Percentiles rank a stretch among this genome's conserved stretches.
phyloP scores from a whole-genome alignment of 2,797 vertebrate species.

The Myotis findleyi region DNA sequence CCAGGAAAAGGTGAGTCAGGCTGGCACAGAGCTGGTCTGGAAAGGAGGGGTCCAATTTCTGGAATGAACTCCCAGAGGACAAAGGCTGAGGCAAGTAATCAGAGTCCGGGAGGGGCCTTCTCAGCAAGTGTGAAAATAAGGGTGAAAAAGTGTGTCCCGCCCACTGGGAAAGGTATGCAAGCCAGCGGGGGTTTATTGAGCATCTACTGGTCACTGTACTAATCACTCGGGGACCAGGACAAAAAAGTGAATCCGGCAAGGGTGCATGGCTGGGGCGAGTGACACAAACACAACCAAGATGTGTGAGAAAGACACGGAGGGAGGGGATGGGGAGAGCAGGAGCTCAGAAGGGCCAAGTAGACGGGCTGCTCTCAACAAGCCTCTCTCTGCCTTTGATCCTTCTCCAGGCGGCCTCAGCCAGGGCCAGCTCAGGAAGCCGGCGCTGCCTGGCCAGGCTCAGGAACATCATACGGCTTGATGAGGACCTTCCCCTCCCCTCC shows the following conservation, averaged over 20 bases:
- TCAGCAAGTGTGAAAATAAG: background rate
- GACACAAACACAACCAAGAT: accelerated
- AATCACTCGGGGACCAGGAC: background rate
- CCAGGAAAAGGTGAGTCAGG: conserved; percentile 1
- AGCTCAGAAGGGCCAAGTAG: background rate
- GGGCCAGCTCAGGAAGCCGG: background rate
- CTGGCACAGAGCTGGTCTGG: background rate
- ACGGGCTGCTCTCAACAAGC: background rate
- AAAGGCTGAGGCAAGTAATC: background rate
- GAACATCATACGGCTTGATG: background rate
- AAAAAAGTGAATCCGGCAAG: background rate
- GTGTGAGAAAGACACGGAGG: accelerated
- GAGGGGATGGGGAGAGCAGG: too few species aligned
- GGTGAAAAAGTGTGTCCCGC: background rate
- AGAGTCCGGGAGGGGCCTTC: background rate
- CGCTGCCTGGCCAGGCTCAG: background rate
- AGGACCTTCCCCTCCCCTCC: too few species aligned
- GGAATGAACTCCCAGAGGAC: background rate
- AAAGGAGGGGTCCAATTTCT: background rate
- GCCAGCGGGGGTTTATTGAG: background rate
- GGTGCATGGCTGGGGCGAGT: background rate
- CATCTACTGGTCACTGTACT: too few species aligned
- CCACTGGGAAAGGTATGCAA: background rate
- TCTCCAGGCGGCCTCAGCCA: too few species aligned
- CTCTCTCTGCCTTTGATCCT: background rate